phyloP scores from a whole-genome alignment of 2,888 invertebrate species.

The Drosophila rubida region DNA sequence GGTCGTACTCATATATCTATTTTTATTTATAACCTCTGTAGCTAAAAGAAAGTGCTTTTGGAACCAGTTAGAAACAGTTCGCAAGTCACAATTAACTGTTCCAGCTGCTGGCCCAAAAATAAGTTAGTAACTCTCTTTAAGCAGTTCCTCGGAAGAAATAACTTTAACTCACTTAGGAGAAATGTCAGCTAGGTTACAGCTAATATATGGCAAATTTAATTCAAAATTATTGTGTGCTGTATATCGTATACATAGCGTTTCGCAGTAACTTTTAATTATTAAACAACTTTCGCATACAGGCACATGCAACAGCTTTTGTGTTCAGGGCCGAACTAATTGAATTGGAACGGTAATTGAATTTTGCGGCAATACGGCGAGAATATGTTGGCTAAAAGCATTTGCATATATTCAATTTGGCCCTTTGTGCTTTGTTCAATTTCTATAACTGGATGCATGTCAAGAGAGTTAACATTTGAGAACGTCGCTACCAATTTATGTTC shows the following conservation, averaged over 20 bases:
- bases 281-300: conserved; percentile 4
- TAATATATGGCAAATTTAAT: conserved; percentile 5
- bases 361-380: conserved; percentile 20
- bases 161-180: neutral
- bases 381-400: conserved; percentile 42
- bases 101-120: neutral
- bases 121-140: neutral
- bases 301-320: conserved; percentile 8
- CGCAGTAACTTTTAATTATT: conserved; percentile 7
- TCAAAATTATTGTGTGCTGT: neutral
- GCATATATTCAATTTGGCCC: conserved; percentile 27
- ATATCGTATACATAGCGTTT: neutral
- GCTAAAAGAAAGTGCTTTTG: neutral
- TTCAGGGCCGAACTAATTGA: conserved; percentile 37
- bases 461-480: neutral
- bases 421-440: conserved; percentile 15
- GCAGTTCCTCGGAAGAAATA: neutral
- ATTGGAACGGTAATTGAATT: conserved; percentile 48
- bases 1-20: no score
- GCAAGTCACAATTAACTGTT: neutral
- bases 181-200: neutral
- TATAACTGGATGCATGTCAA: neutral
- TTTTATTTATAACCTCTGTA: neutral
- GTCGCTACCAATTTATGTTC: neutral
- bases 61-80: neutral